phyloP scores from a whole-genome alignment of 2,888 invertebrate species.

The Phaonia tiefii region DNA sequence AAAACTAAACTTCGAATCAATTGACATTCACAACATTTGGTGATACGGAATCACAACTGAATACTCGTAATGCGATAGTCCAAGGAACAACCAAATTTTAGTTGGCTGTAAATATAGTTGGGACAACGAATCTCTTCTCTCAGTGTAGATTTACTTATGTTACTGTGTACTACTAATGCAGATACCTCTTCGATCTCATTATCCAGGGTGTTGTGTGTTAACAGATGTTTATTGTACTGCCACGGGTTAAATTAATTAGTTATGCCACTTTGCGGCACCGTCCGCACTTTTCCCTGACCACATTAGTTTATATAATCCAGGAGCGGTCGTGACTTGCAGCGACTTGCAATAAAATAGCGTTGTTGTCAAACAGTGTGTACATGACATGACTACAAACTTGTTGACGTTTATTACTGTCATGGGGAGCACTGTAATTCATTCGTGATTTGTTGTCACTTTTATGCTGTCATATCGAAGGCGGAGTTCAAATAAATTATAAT shows the following conservation, averaged over 20 bases:
- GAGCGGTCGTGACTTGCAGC: slow-evolving; percentile 63
- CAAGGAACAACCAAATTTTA: too few relatives aligned
- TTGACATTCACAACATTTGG: too few relatives aligned
- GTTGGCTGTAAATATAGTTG: too few relatives aligned
- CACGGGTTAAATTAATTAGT: slow-evolving; percentile 57
- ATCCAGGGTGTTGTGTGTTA: neutral
- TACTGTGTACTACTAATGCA: too few relatives aligned
- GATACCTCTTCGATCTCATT: slow-evolving; percentile 15
- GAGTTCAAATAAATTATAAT: slow-evolving; percentile 37
- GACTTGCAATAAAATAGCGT: too few relatives aligned
- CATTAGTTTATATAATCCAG: slow-evolving; percentile 52
- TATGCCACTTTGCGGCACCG: neutral
- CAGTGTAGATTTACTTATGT: neutral
- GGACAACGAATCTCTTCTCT: too few relatives aligned
- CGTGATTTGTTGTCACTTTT: slow-evolving; percentile 30
- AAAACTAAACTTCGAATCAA: too few relatives aligned
- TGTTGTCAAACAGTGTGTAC: slow-evolving; percentile 13
- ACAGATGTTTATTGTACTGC: slow-evolving; percentile 49
- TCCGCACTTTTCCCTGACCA: neutral
- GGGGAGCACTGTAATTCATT: slow-evolving; percentile 20
- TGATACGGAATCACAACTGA: too few relatives aligned
- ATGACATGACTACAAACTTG: neutral
- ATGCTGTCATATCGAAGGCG: slow-evolving; percentile 4
- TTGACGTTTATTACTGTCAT: neutral
- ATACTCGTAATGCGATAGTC: too few relatives aligned